Conservation (phyloP, 1,140 invertebrate genomes). For the Drosophila ironensis region DNA sequence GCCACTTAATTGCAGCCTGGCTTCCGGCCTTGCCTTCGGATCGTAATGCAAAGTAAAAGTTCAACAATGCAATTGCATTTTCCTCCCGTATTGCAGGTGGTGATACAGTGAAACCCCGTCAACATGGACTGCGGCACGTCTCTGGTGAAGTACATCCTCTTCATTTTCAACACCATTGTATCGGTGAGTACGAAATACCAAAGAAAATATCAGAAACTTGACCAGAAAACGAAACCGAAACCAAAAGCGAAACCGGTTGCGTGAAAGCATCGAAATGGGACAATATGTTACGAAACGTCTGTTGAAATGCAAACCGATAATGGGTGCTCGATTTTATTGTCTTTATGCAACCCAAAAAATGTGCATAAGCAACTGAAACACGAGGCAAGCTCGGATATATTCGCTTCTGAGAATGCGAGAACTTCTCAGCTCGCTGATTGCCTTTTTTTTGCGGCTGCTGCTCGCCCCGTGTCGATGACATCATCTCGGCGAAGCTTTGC, state of each 20-base stretch:
- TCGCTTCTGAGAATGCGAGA: slow-evolving; percentile 9
- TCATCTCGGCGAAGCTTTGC: slow-evolving; percentile 5
- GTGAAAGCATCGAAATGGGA: slow-evolving; percentile 33
- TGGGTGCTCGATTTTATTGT: background rate
- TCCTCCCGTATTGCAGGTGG: slow-evolving; percentile 9
- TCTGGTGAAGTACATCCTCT: slow-evolving; percentile 91
- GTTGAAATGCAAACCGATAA: slow-evolving; percentile 24
- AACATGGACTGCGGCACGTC: slow-evolving; percentile 87
- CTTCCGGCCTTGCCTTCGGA: too few relatives aligned
- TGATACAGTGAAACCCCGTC: slow-evolving; percentile 29
- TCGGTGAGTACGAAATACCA: slow-evolving; percentile 89
- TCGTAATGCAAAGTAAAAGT: too few relatives aligned
- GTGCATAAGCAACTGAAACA: too few relatives aligned
- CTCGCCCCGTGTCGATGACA: background rate
- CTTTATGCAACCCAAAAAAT: slow-evolving; percentile 2
- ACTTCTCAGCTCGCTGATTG: background rate
- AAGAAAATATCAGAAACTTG: background rate
- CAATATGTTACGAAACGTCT: slow-evolving; percentile 31
- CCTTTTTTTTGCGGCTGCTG: slow-evolving; percentile 1
- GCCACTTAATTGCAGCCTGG: too few relatives aligned
- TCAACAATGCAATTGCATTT: slow-evolving; percentile 4
- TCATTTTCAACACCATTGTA: slow-evolving; percentile 92
- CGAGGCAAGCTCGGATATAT: too few relatives aligned
- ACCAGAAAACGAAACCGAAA: slow-evolving; percentile 7
- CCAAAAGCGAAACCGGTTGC: slow-evolving; percentile 35